These are phyloP conservation scores for Ectemnius continuus DNA, from an alignment of 2,888 invertebrate genomes.

Conservation along the genomic window DNA sequence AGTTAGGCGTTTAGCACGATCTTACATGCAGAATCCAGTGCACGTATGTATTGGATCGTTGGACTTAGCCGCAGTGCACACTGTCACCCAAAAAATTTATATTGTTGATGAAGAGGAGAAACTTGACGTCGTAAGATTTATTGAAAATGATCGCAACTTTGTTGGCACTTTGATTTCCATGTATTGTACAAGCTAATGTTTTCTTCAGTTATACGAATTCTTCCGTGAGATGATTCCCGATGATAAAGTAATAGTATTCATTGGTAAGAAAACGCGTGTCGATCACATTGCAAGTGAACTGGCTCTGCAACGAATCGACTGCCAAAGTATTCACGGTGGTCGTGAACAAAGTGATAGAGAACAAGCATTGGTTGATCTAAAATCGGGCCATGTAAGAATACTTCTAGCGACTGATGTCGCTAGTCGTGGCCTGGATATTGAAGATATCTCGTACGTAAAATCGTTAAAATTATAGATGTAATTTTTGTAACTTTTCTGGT, in stretches of 20 bases:
- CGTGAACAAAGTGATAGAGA: constrained; percentile 89
- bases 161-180: too few species aligned
- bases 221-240: constrained; percentile 83
- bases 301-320: constrained; percentile 83
- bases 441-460: constrained; percentile 85
- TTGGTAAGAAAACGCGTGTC: constrained; percentile 90
- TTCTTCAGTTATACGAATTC: constrained; percentile 83
- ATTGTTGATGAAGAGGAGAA: constrained; percentile 88
- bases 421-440: constrained; percentile 95
- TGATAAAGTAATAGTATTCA: constrained; percentile 95
- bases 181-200: too few species aligned
- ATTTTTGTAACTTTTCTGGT: not conserved
- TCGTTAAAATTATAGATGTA: not conserved
- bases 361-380: constrained; percentile 91
- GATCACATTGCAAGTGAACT: constrained; percentile 91
- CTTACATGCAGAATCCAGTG: constrained; percentile 93
- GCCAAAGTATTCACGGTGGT: constrained; percentile 93
- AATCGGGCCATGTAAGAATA: constrained; percentile 87
- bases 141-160: not conserved
- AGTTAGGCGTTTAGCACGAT: constrained; percentile 90
- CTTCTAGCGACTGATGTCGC: constrained; percentile 97
- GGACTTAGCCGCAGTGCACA: constrained; percentile 93
- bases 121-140: constrained; percentile 80
- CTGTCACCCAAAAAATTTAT: constrained; percentile 89
- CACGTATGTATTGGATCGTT: constrained; percentile 93